These are phyloP conservation scores for Balearica regulorum DNA, from an alignment of 2,797 vertebrate genomes.

Conservation along the genomic window DNA sequence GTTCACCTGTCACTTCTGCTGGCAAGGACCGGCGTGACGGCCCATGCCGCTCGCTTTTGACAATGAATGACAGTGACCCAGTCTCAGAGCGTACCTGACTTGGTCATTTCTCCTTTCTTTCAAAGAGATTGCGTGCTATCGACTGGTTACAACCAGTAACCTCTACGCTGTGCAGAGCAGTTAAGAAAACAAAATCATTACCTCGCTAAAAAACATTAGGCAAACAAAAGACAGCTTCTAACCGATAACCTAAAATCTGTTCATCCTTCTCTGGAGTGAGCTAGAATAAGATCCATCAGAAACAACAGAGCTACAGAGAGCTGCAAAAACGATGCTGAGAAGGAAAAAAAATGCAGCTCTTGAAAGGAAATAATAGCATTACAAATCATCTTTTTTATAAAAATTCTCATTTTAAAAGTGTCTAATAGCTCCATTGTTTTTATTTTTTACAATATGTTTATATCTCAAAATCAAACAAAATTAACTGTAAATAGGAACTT, in stretches of 20 bases:
- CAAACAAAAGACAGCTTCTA: neutral
- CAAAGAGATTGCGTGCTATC: neutral
- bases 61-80: neutral
- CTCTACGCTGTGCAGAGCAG: fast-evolving
- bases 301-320: neutral
- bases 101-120: neutral
- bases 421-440: neutral
- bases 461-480: neutral
- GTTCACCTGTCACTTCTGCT: slow-evolving; percentile 50
- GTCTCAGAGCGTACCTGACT: neutral
- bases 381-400: neutral
- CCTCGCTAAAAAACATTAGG: neutral
- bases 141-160: neutral
- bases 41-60: neutral
- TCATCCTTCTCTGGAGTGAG: neutral
- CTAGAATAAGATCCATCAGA: neutral
- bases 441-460: neutral
- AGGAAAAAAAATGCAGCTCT: neutral
- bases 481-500: neutral
- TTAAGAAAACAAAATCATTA: neutral
- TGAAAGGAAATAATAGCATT: neutral
- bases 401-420: neutral
- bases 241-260: neutral
- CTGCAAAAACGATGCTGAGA: neutral
- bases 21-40: neutral